These are phyloP conservation scores for Monopis laevigella DNA, from an alignment of 2,888 invertebrate species.

Conservation along the genomic window DNA sequence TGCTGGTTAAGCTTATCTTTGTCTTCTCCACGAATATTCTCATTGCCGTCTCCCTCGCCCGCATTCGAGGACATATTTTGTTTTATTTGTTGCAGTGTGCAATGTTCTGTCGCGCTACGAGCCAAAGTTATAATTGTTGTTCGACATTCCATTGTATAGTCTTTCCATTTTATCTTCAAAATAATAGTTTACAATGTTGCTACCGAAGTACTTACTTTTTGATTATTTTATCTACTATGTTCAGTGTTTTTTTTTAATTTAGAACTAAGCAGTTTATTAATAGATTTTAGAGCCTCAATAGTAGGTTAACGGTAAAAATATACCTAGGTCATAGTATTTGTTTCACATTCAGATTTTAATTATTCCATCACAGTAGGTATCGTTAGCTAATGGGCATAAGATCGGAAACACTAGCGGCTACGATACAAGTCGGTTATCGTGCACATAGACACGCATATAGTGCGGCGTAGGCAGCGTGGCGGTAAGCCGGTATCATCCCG, in stretches of 20 bases:
- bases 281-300: not conserved
- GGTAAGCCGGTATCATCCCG: conserved; percentile 54
- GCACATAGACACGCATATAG: not conserved
- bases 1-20: conserved; percentile 68
- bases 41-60: conserved; percentile 52
- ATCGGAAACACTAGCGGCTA: not conserved
- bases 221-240: no score
- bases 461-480: conserved; percentile 20
- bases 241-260: no score
- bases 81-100: conserved; percentile 56
- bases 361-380: no score
- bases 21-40: conserved; percentile 64
- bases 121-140: conserved; percentile 65
- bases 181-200: conserved; percentile 46
- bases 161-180: conserved; percentile 5
- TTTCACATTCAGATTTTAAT: no score
- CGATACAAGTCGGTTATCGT: conserved; percentile 5
- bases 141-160: conserved; percentile 62
- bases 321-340: conserved; percentile 18
- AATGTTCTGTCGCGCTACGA: conserved; percentile 51
- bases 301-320: not conserved
- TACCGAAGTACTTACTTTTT: no score
- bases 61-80: conserved; percentile 53
- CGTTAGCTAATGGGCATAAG: no score
- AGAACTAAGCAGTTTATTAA: no score